Evolutionary conservation across 2,113 vertebrate genomes (phyloP).

Genomic region (Spizaetus ornatus): DNA sequence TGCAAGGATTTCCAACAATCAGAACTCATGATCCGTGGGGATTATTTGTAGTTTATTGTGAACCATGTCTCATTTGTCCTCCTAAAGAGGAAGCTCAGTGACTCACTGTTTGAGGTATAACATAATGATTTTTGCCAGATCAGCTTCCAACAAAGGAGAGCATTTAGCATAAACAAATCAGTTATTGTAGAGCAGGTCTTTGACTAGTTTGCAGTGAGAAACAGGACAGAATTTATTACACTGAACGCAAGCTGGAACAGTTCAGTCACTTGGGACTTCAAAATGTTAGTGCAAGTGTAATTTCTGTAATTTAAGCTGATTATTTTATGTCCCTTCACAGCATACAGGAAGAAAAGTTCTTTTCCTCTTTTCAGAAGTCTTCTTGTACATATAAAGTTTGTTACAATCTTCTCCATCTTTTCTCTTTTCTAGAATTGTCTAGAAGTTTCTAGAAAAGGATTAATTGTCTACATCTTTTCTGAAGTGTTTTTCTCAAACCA

Average conservation of each 20-base stretch:
- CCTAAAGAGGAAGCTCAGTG: neutral
- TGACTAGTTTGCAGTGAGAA: neutral
- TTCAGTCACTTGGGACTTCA: neutral
- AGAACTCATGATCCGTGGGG: neutral
- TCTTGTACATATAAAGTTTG: neutral
- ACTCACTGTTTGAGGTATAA: constrained; percentile 16
- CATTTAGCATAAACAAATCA: neutral
- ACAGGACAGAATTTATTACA: neutral
- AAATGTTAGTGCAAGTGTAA: neutral
- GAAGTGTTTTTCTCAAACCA: neutral
- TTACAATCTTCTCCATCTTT: neutral
- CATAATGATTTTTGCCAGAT: constrained; percentile 7
- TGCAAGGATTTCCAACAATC: neutral
- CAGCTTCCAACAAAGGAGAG: neutral
- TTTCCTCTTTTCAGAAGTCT: neutral
- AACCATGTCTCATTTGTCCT: neutral
- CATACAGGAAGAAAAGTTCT: neutral
- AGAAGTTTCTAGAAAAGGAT: neutral
- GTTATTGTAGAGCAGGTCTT: neutral
- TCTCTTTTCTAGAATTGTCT: neutral
- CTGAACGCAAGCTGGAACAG: neutral
- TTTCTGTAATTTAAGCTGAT: neutral
- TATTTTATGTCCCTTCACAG: neutral
- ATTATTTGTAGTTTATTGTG: neutral
- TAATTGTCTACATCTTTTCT: neutral